These are phyloP conservation scores for Gambusia holbrooki DNA, from an alignment of 2,113 vertebrate species.

Conservation along the genomic window DNA sequence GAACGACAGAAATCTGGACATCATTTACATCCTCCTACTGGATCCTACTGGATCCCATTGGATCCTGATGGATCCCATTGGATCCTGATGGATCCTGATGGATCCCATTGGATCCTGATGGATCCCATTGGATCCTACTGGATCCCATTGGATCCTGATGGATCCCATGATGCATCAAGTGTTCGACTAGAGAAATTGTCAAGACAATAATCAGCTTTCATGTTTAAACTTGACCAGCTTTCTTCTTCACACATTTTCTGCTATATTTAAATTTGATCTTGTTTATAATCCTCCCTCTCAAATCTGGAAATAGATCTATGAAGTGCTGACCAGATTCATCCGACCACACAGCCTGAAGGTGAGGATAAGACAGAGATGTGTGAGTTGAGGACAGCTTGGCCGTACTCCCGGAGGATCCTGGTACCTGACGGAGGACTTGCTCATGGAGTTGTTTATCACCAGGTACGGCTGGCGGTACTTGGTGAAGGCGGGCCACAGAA, in stretches of 20 bases:
- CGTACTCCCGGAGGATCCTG: background rate
- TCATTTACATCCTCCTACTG: no score
- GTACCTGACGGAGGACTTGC: constrained; percentile 70
- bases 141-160: background rate
- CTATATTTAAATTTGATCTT: no score
- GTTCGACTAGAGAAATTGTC: no score
- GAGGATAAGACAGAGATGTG: no score
- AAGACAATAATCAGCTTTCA: no score
- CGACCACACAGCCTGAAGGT: background rate
- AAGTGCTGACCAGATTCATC: background rate
- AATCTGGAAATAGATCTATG: background rate
- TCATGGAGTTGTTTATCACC: constrained; percentile 79
- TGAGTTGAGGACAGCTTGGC: no score
- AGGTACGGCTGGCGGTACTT: constrained; percentile 60
- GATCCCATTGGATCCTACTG: background rate
- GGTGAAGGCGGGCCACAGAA: constrained; percentile 78
- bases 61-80: background rate
- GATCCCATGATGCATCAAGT: no score
- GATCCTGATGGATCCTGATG: background rate
- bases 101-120: no score
- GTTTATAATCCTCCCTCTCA: no score
- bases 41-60: background rate
- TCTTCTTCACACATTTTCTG: no score
- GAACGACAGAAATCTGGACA: no score
- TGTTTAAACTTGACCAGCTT: background rate